A percentile compares a stretch with the other conserved stretches of the same genome.
These are phyloP conservation scores for Lordiphosa stackelbergi DNA, from an alignment of 1,140 invertebrate species.

Conservation along the genomic window DNA sequence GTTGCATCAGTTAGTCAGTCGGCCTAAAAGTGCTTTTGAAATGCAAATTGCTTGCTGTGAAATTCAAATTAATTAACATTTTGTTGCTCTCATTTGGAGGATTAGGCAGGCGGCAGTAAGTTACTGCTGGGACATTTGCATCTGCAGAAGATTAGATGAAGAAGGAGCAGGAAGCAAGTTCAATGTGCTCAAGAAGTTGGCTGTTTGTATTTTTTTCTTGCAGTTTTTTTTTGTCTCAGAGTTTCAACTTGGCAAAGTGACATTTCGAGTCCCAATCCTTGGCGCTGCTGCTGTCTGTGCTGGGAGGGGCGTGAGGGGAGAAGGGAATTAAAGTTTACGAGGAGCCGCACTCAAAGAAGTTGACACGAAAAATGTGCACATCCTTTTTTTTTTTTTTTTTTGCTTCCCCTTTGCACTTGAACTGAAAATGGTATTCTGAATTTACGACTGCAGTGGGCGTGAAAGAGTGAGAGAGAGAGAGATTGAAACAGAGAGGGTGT, in stretches of 20 bases:
- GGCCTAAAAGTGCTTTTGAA: slow-evolving; percentile 10
- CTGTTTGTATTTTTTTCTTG: no score
- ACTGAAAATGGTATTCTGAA: no score
- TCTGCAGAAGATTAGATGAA: neutral
- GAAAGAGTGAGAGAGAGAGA: neutral
- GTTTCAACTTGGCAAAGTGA: neutral
- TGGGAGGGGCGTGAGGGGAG: no score
- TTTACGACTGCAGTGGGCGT: no score
- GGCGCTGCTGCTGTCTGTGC: neutral
- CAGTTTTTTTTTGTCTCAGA: no score
- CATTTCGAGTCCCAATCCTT: no score
- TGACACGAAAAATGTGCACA: no score
- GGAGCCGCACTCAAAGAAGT: no score
- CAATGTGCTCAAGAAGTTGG: neutral
- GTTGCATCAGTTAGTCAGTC: slow-evolving; percentile 30
- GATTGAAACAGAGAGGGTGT: no score
- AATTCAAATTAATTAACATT: slow-evolving; percentile 53
- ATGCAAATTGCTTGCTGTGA: slow-evolving; percentile 31
- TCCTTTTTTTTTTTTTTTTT: no score
- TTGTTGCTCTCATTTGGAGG: slow-evolving; percentile 24
- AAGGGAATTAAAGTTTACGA: neutral
- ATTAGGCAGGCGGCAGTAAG: slow-evolving; percentile 22
- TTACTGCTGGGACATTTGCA: slow-evolving; percentile 19
- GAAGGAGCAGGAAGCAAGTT: slow-evolving; percentile 1
- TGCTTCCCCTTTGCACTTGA: no score